Percentiles rank a stretch among this genome's conserved stretches.
Conservation (phyloP, 1,140 invertebrate species). For the Riptortus pedestris region DNA sequence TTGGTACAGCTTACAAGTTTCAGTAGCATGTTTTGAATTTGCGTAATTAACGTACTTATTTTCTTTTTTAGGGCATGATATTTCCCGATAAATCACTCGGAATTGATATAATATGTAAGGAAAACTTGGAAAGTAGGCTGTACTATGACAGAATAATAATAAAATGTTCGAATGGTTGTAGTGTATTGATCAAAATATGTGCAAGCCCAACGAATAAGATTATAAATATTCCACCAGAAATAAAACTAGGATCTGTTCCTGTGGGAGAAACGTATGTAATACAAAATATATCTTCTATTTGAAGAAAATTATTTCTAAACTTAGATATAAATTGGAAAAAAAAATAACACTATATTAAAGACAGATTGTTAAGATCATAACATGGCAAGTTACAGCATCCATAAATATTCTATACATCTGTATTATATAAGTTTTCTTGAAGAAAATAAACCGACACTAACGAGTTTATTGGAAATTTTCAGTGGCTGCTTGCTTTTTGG, state of each 20-base stretch:
- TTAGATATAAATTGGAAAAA: too few species aligned
- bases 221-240: not conserved
- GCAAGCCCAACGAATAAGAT: not conserved
- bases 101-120: not conserved
- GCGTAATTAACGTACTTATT: too few species aligned
- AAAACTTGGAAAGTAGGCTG: not conserved
- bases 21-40: too few species aligned
- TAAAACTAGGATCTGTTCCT: not conserved
- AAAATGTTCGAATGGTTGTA: not conserved
- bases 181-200: not conserved
- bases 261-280: not conserved
- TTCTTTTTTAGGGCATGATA: not conserved
- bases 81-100: not conserved
- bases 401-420: too few species aligned
- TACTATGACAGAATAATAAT: not conserved
- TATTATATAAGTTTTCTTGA: too few species aligned
- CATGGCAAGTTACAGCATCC: too few species aligned
- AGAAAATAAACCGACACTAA: too few species aligned
- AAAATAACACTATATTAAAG: too few species aligned
- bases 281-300: not conserved
- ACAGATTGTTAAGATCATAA: too few species aligned
- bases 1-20: too few species aligned
- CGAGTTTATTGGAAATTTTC: too few species aligned
- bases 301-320: not conserved
- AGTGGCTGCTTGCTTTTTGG: too few species aligned